Evolutionary conservation across 2,113 vertebrate genomes (phyloP), one percentile per base, ranked within the genome.

Genomic region (Myxocyprinus asiaticus): DNA sequence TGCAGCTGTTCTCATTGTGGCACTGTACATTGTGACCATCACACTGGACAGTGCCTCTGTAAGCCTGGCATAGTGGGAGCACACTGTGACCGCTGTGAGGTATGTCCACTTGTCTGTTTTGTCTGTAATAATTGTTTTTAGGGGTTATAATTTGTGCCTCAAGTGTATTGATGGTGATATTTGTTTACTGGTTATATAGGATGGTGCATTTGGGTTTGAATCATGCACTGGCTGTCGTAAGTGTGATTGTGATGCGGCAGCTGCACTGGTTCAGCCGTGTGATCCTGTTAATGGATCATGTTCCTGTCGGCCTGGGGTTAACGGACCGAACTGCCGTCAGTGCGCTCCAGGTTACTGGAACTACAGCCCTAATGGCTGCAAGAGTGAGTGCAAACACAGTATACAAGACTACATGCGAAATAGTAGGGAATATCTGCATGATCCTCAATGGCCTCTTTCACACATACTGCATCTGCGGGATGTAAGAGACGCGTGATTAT

Each of bases 301-400:
- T 77, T 44, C 64, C 61, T 99, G 98, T 82, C 91, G 22, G 65
- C 95, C 95, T 0, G 96, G 96, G 0, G 90, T 95, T 9, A 90
- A 90, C 0, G 96, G 97, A 0, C 78, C 86, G 0, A 93, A 86
- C 80, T 99, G 98, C 84, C 91, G 85, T 2, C 95, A 97, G 77
- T 99, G 98, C 0, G 90, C 94, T 43, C 94, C 95, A 0, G 97
- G 97, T 43, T 89, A 91, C 91, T 99, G 98, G 98, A 91, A 92
- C 66, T 93, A 94, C 58, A 80, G 92, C 0, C 80, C 92, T 12
- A 80, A 86, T 0, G 96, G 97, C 70, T 99, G 98, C 88, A 91
- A 56, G 45, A 94, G 97, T 98, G 88, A 97, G 96, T 88, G 47
- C 7, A 45, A 8, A 11, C 4, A 62, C 44, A 42, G 10, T 9